These are phyloP conservation scores for Zootermopsis nevadensis DNA, from an alignment of 2,888 invertebrate species.

Conservation along the genomic window DNA sequence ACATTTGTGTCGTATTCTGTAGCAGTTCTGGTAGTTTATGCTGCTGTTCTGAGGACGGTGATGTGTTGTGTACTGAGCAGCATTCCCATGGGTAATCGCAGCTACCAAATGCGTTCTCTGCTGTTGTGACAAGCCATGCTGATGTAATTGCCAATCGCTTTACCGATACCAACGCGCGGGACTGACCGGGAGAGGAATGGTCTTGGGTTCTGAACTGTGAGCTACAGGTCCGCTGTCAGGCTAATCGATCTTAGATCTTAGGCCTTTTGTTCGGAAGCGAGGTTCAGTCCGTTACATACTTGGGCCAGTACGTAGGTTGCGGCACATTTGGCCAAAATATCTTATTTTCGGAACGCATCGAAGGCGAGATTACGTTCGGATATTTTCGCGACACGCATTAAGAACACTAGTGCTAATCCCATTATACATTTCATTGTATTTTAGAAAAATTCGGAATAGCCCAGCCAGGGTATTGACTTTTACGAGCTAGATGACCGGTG, in stretches of 20 bases:
- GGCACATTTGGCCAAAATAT: too few relatives aligned
- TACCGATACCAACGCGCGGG: neutral
- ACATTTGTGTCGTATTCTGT: neutral
- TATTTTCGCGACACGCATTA: too few relatives aligned
- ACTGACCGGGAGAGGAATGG: neutral
- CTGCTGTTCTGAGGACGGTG: too few relatives aligned
- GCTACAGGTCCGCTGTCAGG: neutral
- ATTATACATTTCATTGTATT: too few relatives aligned
- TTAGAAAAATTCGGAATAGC: too few relatives aligned
- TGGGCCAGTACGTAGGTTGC: too few relatives aligned
- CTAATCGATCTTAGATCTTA: neutral
- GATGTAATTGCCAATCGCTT: constrained; percentile 6
- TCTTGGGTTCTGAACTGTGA: neutral
- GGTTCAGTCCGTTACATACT: too few relatives aligned
- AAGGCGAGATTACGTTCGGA: too few relatives aligned
- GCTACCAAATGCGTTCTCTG: neutral
- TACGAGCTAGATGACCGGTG: too few relatives aligned
- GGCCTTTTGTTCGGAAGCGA: neutral
- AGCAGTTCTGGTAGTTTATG: neutral
- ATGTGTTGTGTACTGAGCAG: neutral
- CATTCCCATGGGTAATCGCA: neutral
- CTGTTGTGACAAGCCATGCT: neutral
- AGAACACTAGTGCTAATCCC: too few relatives aligned
- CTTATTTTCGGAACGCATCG: too few relatives aligned
- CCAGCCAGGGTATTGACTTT: too few relatives aligned